phyloP scores from a whole-genome alignment of 2,888 invertebrate species.

The Sycophila texana region DNA sequence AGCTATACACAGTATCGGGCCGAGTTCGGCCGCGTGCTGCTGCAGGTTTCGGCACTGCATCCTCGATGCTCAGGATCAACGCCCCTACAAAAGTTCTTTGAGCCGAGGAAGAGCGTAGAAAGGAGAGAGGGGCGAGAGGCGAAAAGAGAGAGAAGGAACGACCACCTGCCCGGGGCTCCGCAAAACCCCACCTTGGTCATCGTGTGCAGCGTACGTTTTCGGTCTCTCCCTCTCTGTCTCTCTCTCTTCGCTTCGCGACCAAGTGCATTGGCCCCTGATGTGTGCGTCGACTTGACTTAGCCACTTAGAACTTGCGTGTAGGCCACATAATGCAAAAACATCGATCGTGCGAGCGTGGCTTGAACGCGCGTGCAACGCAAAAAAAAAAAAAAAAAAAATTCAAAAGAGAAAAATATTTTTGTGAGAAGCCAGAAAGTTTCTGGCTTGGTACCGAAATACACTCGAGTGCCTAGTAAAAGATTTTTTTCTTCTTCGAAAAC shows the following conservation, averaged over 20 bases:
- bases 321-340: slow-evolving; percentile 57
- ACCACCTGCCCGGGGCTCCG: slow-evolving; percentile 73
- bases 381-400: slow-evolving; percentile 18
- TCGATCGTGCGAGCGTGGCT: slow-evolving; percentile 30
- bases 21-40: slow-evolving; percentile 6
- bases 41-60: slow-evolving; percentile 33
- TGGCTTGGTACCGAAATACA: too few relatives aligned
- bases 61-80: slow-evolving; percentile 60
- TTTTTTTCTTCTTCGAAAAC: too few relatives aligned
- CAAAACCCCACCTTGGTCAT: slow-evolving; percentile 64
- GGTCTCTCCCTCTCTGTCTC: slow-evolving; percentile 43
- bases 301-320: slow-evolving; percentile 65
- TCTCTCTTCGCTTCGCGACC: slow-evolving; percentile 51
- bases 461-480: too few relatives aligned
- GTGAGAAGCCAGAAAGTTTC: too few relatives aligned
- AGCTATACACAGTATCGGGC: not conserved
- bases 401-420: too few relatives aligned
- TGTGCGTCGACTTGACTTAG: slow-evolving; percentile 70
- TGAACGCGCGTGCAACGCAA: slow-evolving; percentile 7
- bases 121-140: slow-evolving; percentile 2
- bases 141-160: slow-evolving; percentile 53
- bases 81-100: slow-evolving; percentile 71
- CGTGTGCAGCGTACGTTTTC: slow-evolving; percentile 19
- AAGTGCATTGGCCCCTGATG: slow-evolving; percentile 67
- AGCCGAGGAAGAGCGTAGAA: slow-evolving; percentile 61